Conservation (phyloP, 2,888 invertebrate genomes). For the Abrostola triplasia region DNA sequence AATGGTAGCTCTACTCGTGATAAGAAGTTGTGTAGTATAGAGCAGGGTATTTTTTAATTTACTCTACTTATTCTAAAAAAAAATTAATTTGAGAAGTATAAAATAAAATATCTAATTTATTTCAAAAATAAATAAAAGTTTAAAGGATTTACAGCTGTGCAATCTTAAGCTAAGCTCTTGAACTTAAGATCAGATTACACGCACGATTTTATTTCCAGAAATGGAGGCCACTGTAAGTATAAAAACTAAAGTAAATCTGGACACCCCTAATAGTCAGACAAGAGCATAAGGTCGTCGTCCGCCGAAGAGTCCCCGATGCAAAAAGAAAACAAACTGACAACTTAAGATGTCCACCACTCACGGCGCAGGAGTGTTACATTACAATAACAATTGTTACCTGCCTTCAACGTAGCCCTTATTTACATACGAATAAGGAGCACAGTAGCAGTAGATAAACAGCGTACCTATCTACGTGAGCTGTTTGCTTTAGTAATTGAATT, state of each 20-base stretch:
- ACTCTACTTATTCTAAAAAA: no score
- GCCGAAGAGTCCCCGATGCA: slow-evolving; percentile 74
- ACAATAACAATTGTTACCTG: slow-evolving; percentile 78
- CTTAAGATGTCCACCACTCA: slow-evolving; percentile 81
- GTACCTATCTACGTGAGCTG: slow-evolving; percentile 53
- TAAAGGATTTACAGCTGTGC: not conserved
- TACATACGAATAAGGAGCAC: slow-evolving; percentile 62
- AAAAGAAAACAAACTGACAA: slow-evolving; percentile 86
- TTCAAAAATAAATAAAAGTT: not conserved
- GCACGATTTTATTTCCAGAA: not conserved
- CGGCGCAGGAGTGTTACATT: slow-evolving; percentile 75
- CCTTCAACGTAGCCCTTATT: slow-evolving; percentile 60
- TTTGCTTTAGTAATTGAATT: slow-evolving; percentile 78
- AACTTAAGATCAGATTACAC: not conserved
- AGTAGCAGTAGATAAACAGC: slow-evolving; percentile 45
- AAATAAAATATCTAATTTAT: not conserved
- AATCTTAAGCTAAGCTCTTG: slow-evolving; percentile 1
- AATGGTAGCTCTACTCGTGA: not conserved
- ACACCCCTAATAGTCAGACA: slow-evolving; percentile 70
- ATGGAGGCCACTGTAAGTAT: not conserved
- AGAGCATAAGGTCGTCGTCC: slow-evolving; percentile 78
- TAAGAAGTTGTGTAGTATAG: not conserved
- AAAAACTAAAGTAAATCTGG: slow-evolving; percentile 24
- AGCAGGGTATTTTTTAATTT: not conserved
- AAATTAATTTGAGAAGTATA: not conserved